Conservation (phyloP, 64 coral and sea anemone species). For the Hydrozoanthus tunicans region DNA sequence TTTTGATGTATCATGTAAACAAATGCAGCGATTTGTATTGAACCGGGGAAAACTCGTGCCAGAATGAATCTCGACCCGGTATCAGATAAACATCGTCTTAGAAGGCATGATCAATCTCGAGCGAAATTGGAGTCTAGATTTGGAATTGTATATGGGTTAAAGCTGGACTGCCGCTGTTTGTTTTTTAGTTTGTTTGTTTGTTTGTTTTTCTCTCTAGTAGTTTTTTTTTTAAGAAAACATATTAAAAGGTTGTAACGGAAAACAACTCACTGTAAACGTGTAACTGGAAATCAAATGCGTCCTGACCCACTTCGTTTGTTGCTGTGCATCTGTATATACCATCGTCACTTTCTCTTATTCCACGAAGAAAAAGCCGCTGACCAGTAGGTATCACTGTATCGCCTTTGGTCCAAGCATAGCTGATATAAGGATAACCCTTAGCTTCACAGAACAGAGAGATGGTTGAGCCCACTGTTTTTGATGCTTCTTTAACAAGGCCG, state of each 20-base stretch:
- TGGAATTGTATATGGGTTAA: too few species aligned
- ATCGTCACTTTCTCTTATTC: neutral
- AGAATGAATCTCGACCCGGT: too few species aligned
- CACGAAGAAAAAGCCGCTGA: conserved; percentile 8
- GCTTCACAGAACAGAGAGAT: conserved; percentile 28
- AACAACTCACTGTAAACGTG: conserved; percentile 17
- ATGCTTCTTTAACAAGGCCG: neutral
- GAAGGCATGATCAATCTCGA: too few species aligned
- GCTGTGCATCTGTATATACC: conserved; percentile 27
- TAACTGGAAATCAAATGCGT: neutral
- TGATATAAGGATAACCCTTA: conserved; percentile 23
- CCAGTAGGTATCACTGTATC: neutral
- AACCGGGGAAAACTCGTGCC: too few species aligned
- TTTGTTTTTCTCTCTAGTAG: too few species aligned
- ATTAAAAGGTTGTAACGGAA: neutral
- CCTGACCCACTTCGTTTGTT: neutral
- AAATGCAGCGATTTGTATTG: too few species aligned
- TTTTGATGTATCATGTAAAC: too few species aligned
- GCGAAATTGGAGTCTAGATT: too few species aligned
- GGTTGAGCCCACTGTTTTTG: neutral
- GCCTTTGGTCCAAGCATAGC: neutral
- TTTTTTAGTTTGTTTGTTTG: too few species aligned
- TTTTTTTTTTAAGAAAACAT: too few species aligned
- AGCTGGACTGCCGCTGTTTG: too few species aligned
- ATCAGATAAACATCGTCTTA: too few species aligned